phyloP scores from a whole-genome alignment of 2,797 vertebrate genomes.

The Myioborus miniatus region DNA sequence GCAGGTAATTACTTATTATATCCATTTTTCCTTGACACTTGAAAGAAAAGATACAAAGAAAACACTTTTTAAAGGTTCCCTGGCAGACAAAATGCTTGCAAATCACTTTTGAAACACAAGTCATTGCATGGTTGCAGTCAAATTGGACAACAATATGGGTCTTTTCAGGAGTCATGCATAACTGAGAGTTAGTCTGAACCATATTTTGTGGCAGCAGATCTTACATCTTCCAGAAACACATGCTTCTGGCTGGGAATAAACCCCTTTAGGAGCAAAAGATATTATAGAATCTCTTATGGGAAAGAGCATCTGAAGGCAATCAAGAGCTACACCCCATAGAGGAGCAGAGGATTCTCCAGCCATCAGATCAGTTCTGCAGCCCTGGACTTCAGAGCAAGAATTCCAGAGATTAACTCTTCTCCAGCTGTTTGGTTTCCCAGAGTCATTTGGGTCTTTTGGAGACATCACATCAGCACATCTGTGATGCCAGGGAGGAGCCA shows the following conservation, averaged over 20 bases:
- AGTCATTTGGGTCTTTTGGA: background rate
- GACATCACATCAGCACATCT: background rate
- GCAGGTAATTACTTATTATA: slow-evolving; percentile 3
- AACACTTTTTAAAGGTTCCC: slow-evolving; percentile 37
- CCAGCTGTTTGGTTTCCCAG: background rate
- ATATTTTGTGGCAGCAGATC: background rate
- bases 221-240: slow-evolving; percentile 7
- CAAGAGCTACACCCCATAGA: background rate
- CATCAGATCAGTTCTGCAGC: background rate
- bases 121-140: slow-evolving; percentile 14
- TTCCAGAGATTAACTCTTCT: background rate
- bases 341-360: background rate
- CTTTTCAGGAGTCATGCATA: background rate
- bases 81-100: slow-evolving; percentile 46
- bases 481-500: background rate
- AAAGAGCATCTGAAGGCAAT: background rate
- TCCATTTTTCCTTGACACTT: slow-evolving; percentile 4
- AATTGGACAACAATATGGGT: slow-evolving; percentile 11
- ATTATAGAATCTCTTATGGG: background rate
- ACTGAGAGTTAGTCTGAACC: background rate
- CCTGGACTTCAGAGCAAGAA: background rate
- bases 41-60: slow-evolving; percentile 36
- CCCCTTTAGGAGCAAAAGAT: background rate
- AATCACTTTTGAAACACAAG: slow-evolving; percentile 42
- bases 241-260: slow-evolving; percentile 27